Evolutionary conservation across 2,888 invertebrate genomes (phyloP).

Genomic region (Cremastinae sp.): DNA sequence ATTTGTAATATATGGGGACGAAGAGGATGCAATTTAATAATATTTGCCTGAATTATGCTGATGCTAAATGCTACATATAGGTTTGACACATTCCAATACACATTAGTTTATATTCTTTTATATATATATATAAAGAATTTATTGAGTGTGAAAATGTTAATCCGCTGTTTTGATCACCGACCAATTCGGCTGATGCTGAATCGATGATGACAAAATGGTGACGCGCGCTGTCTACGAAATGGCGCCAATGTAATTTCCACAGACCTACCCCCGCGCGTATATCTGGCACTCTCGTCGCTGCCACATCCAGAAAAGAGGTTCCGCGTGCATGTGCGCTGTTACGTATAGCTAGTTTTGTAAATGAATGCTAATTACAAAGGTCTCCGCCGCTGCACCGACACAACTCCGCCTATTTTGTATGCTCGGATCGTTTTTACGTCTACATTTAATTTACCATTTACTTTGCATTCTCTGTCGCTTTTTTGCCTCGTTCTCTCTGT

Average conservation of each 20-base stretch:
- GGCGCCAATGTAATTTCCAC: not conserved
- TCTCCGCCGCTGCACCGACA: conserved; percentile 67
- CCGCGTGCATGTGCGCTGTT: conserved; percentile 68
- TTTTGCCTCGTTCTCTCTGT: conserved; percentile 11
- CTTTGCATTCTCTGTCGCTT: conserved; percentile 31
- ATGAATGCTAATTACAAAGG: conserved; percentile 77
- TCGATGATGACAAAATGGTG: conserved; percentile 52
- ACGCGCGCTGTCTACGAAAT: conserved; percentile 8
- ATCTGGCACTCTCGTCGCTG: conserved; percentile 17
- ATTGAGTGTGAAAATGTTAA: too few species aligned
- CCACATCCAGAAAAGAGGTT: conserved; percentile 63
- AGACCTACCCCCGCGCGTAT: conserved; percentile 36
- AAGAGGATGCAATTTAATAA: too few species aligned
- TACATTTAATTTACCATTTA: conserved; percentile 54
- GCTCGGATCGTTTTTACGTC: conserved; percentile 6
- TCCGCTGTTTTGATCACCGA: too few species aligned
- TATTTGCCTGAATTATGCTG: too few species aligned
- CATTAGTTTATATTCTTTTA: too few species aligned
- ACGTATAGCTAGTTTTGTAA: conserved; percentile 68
- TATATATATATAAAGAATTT: too few species aligned
- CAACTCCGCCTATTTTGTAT: conserved; percentile 1
- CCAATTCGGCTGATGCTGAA: too few species aligned
- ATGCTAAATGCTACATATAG: too few species aligned
- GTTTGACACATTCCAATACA: too few species aligned
- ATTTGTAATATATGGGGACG: too few species aligned